These are phyloP conservation scores for Arbacia lixula DNA, from an alignment of 53 echinoderm and acorn worm genomes.

Conservation along the genomic window DNA sequence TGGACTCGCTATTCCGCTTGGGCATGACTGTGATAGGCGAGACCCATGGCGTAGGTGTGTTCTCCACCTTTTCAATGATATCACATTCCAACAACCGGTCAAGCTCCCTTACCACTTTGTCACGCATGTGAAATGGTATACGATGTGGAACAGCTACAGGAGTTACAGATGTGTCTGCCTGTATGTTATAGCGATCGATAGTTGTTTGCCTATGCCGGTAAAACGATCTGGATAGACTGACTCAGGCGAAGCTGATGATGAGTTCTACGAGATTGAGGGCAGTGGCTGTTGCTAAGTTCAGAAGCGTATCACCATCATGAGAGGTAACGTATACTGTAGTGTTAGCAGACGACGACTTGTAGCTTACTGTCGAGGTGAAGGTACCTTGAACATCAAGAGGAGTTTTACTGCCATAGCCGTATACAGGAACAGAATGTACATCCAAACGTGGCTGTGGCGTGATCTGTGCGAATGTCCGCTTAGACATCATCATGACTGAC, in stretches of 20 bases:
- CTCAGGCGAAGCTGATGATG: constrained; percentile 23
- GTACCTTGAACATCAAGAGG: too few relatives aligned
- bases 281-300: constrained; percentile 47
- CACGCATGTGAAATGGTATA: constrained; percentile 70
- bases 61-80: constrained; percentile 57
- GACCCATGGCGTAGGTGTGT: constrained; percentile 66
- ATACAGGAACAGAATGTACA: too few relatives aligned
- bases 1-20: constrained; percentile 49
- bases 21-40: constrained; percentile 62
- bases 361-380: constrained; percentile 14
- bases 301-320: constrained; percentile 53
- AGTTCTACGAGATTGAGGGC: constrained; percentile 18
- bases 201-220: constrained; percentile 21
- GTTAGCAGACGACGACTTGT: background rate
- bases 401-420: too few relatives aligned
- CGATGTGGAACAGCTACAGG: constrained; percentile 57
- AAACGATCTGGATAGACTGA: constrained; percentile 24
- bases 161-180: constrained; percentile 50
- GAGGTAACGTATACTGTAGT: too few relatives aligned
- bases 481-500: constrained; percentile 14
- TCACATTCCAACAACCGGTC: constrained; percentile 48
- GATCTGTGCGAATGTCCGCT: background rate
- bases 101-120: constrained; percentile 58
- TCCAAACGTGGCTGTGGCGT: constrained; percentile 2
- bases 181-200: constrained; percentile 9